These are phyloP conservation scores for Notechis scutatus DNA, from an alignment of 2,113 vertebrate genomes.

Conservation along the genomic window DNA sequence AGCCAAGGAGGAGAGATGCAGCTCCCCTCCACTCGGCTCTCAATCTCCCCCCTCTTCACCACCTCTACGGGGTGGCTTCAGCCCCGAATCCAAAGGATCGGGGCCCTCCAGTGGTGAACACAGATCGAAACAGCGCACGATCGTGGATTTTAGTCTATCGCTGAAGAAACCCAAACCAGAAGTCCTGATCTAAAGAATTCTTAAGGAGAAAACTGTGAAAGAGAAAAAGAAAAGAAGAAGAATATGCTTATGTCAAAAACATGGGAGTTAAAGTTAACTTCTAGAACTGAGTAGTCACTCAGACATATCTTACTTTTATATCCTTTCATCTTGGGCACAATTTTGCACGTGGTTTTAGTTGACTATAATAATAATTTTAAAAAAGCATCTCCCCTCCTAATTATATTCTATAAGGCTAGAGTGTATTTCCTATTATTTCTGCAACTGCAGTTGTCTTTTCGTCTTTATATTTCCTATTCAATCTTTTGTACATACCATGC, in stretches of 20 bases:
- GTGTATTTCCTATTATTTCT: not conserved
- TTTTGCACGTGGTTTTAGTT: not conserved
- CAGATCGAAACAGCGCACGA: too few relatives aligned
- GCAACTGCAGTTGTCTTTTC: conserved; percentile 12
- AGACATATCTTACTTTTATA: not conserved
- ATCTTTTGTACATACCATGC: conserved; percentile 13
- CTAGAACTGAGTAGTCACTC: not conserved
- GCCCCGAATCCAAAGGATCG: too few relatives aligned
- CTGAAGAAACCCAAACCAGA: too few relatives aligned
- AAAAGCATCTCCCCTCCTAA: not conserved
- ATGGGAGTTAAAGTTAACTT: not conserved
- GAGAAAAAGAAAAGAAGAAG: not conserved
- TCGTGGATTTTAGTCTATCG: too few relatives aligned
- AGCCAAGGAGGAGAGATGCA: too few relatives aligned
- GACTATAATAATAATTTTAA: not conserved
- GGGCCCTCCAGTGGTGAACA: too few relatives aligned
- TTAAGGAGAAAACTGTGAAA: not conserved
- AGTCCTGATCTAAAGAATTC: not conserved
- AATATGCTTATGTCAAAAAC: not conserved
- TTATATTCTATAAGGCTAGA: not conserved
- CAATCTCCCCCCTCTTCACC: too few relatives aligned
- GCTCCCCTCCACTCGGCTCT: too few relatives aligned
- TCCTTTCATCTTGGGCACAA: not conserved
- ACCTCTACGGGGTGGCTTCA: too few relatives aligned
- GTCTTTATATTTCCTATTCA: not conserved